These are phyloP conservation scores for Delia radicum DNA, from an alignment of 1,140 invertebrate genomes.

Conservation along the genomic window DNA sequence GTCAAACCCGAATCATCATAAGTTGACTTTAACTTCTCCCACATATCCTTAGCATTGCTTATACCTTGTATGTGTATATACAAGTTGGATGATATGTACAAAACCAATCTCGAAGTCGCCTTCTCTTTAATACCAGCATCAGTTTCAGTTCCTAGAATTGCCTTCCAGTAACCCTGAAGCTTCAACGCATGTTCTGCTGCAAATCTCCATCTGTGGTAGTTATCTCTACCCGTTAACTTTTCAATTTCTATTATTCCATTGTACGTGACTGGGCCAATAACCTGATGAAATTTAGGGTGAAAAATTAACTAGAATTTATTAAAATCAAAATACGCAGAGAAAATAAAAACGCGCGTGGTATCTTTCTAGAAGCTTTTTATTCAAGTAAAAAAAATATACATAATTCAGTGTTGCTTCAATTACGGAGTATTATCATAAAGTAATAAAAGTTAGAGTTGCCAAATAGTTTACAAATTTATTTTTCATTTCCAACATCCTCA, in stretches of 20 bases:
- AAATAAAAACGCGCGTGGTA: neutral
- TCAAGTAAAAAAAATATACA: too few species aligned
- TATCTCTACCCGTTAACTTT: slow-evolving; percentile 16
- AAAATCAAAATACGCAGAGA: neutral
- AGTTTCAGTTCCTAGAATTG: slow-evolving; percentile 30
- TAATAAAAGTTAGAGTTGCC: too few species aligned
- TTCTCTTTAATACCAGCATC: slow-evolving; percentile 36
- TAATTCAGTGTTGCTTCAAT: too few species aligned
- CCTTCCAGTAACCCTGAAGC: neutral
- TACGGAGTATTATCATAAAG: too few species aligned
- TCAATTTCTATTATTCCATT: slow-evolving; percentile 8
- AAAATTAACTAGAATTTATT: too few species aligned
- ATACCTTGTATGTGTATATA: slow-evolving; percentile 40
- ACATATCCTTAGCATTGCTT: slow-evolving; percentile 37
- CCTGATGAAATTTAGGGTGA: slow-evolving; percentile 1
- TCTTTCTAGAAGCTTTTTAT: too few species aligned
- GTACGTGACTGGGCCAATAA: neutral
- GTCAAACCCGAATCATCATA: slow-evolving; percentile 49
- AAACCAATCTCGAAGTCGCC: slow-evolving; percentile 41
- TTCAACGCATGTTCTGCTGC: neutral
- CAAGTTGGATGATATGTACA: slow-evolving; percentile 44
- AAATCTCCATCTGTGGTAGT: slow-evolving; percentile 22
- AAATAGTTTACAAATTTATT: too few species aligned
- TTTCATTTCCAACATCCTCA: neutral
- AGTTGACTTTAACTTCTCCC: slow-evolving; percentile 37